Base-by-base conservation (phyloP, 2,888 invertebrate genomes). In the Trichopoda pennipes region DNA sequence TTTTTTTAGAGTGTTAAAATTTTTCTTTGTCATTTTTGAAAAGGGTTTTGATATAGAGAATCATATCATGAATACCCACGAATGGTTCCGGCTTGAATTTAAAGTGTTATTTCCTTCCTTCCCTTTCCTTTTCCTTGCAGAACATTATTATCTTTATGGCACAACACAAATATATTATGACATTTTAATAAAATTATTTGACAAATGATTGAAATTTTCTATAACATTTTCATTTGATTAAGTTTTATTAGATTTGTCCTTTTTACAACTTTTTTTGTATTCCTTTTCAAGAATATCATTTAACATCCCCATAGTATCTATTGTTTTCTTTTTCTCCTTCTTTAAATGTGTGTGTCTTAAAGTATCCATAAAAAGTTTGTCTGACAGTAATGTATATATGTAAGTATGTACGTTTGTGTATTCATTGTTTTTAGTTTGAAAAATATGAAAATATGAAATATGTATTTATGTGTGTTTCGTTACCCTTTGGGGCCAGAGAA, bases 391-490 rank as follows among this genome's bases (percentile, higher is more conserved):
- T 8, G 8, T 28, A 28, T 4, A 28, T 4, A 28, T 28, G 23
- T 6, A 28, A 6, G 8, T 28, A 28, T 8, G 85, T 86, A 38
- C 1, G 85, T 86, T 88, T 87, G 87, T 88, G 86, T 88, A 88
- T 88, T 87, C 86, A 88, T 88, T 80, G 69, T 74, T 38, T 61
- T 53, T 87, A 38, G 86, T 87, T 88, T 85, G 88, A 85, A 87
- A 88, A 87, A 86, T 89, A 87, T 88, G 88, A 87, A 86, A 86
- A 87, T 87, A 88, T 88, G 86, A 87, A 86, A 88, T 88, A 74
- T 81, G 21, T 49, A 56, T n/a, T 88, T 88, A 74, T 81, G 28
- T 28, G 7, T 28, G 28, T 6, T 28, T 61, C 32, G 56, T 56
- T 61, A n/a, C n/a, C 78, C 70, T 72, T 61, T 55, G 66, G 79